A percentile compares a stretch with the other conserved stretches of the same genome.
phyloP scores from a whole-genome alignment of 2,797 vertebrate genomes.

The Pristis pectinata region DNA sequence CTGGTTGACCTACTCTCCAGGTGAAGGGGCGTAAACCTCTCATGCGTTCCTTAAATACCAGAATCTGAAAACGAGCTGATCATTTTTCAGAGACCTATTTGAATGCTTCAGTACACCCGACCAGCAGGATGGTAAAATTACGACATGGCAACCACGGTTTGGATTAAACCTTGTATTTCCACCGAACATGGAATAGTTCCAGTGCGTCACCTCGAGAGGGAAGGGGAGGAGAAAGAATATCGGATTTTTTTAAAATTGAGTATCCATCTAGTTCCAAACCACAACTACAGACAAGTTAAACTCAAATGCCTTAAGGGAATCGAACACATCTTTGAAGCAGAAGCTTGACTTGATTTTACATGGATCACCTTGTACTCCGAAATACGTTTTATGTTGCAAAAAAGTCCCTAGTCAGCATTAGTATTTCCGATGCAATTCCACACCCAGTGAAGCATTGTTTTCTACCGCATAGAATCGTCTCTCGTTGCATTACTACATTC shows the following conservation, averaged over 20 bases:
- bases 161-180: neutral
- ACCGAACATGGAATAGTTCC: neutral
- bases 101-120: neutral
- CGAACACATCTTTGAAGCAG: neutral
- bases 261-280: too few species aligned
- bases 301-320: neutral
- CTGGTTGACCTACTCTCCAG: neutral
- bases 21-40: neutral
- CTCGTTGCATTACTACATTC: neutral
- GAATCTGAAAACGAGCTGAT: neutral
- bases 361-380: neutral
- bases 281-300: neutral
- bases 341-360: neutral
- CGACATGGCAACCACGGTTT: neutral
- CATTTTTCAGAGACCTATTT: neutral
- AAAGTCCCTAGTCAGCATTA: neutral
- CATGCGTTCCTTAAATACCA: neutral
- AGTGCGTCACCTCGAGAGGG: neutral
- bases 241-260: neutral
- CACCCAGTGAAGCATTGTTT: neutral
- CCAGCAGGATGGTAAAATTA: neutral
- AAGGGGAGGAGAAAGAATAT: neutral
- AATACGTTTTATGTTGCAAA: neutral
- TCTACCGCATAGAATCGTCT: neutral
- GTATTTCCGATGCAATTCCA: neutral